Percentiles rank a stretch among this genome's conserved stretches.
Conservation (phyloP, 23 tunicate genomes). For the Aplidium turbinatum region DNA sequence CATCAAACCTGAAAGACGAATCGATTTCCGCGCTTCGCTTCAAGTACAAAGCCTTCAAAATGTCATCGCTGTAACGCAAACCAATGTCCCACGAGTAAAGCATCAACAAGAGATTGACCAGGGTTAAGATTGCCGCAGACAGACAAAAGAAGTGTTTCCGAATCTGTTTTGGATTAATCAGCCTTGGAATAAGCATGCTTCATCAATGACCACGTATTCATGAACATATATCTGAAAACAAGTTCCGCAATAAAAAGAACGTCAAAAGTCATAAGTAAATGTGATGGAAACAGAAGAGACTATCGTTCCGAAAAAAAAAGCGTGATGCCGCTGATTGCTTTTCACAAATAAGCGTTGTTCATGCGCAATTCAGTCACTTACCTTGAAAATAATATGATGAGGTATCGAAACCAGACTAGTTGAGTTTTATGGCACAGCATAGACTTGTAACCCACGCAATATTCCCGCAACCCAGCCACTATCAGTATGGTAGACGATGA, state of each 20-base stretch:
- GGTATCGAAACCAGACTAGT: conserved; percentile 55
- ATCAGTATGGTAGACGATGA: conserved; percentile 9
- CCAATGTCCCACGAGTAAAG: conserved; percentile 4
- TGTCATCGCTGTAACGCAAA: neutral
- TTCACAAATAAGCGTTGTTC: too few species aligned
- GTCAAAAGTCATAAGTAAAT: too few species aligned
- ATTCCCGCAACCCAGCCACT: conserved; percentile 37
- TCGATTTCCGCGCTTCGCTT: neutral
- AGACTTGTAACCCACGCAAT: conserved; percentile 39
- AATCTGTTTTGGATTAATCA: conserved; percentile 18
- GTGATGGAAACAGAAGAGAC: too few species aligned
- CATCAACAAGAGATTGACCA: neutral
- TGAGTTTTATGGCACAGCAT: conserved; percentile 84
- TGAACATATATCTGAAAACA: conserved; percentile 53
- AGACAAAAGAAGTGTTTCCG: conserved; percentile 23
- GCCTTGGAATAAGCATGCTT: conserved; percentile 26
- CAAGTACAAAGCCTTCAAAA: neutral
- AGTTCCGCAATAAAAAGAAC: too few species aligned
- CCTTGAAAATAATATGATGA: conserved; percentile 75
- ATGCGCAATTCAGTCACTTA: neutral
- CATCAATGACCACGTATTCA: conserved; percentile 47
- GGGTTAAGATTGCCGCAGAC: neutral
- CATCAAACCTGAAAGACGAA: neutral
- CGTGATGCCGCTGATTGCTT: too few species aligned
- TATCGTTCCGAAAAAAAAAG: too few species aligned